Evolutionary conservation across 2,888 invertebrate species (phyloP).

Genomic region (Zaprionus obscuricornis): DNA sequence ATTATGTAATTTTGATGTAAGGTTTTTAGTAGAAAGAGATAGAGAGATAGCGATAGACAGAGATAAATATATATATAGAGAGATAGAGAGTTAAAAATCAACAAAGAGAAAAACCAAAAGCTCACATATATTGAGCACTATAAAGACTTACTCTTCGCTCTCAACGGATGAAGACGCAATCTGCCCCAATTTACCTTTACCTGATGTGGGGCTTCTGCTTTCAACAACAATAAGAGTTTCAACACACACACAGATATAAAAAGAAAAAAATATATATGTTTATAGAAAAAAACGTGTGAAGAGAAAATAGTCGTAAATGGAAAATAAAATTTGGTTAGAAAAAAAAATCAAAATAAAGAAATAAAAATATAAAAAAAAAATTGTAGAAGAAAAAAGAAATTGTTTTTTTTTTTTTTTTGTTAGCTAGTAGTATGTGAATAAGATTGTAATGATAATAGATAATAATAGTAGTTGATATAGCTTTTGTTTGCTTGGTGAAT

Average conservation of each 20-base stretch:
- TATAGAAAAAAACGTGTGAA: slow-evolving; percentile 49
- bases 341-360: too few species aligned
- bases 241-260: slow-evolving; percentile 64
- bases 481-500: too few species aligned
- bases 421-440: slow-evolving; percentile 41
- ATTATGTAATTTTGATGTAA: too few species aligned
- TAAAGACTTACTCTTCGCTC: slow-evolving; percentile 81
- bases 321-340: too few species aligned
- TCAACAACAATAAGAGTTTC: slow-evolving; percentile 56
- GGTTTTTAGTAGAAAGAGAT: slow-evolving; percentile 38
- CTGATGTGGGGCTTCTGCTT: slow-evolving; percentile 81
- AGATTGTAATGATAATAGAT: too few species aligned
- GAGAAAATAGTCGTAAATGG: too few species aligned
- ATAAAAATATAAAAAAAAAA: too few species aligned
- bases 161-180: slow-evolving; percentile 80
- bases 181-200: slow-evolving; percentile 81
- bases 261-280: slow-evolving; percentile 55
- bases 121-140: slow-evolving; percentile 59
- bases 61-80: slow-evolving; percentile 9
- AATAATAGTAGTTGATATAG: slow-evolving; percentile 22
- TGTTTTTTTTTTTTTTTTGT: too few species aligned
- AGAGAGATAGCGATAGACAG: slow-evolving; percentile 13
- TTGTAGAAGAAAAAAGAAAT: slow-evolving; percentile 17
- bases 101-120: slow-evolving; percentile 66
- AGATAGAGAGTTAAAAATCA: slow-evolving; percentile 47